A percentile compares a stretch with the other conserved stretches of the same genome.
phyloP scores from a whole-genome alignment of 1,140 invertebrate species.

The Eulimnadia texana region DNA sequence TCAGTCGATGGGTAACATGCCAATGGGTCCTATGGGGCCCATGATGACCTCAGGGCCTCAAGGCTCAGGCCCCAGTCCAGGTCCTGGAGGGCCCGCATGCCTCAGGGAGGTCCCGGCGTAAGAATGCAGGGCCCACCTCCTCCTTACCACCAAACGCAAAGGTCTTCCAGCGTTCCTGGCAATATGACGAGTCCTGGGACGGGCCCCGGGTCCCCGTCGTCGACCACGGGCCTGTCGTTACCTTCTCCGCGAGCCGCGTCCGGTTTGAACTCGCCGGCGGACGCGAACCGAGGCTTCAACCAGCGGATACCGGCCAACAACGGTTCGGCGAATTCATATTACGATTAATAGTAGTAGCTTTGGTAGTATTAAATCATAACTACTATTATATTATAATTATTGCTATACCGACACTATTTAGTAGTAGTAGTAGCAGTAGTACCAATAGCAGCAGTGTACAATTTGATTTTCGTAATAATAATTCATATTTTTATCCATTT shows the following conservation, averaged over 20 bases:
- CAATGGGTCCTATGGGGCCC: conserved; percentile 23
- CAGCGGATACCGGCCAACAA: conserved; percentile 11
- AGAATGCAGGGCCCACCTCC: conserved; percentile 64
- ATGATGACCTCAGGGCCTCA: conserved; percentile 14
- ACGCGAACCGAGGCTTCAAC: conserved; percentile 30
- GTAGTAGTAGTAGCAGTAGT: too few species aligned
- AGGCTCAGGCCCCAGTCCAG: conserved; percentile 17
- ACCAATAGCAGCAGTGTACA: conserved; percentile 2
- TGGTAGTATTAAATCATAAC: too few species aligned
- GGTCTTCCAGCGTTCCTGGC: conserved; percentile 61
- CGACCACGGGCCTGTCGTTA: conserved; percentile 26
- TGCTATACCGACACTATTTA: too few species aligned
- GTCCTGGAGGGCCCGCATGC: conserved; percentile 21
- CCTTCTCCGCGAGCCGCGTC: conserved; percentile 40
- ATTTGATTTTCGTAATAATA: too few species aligned
- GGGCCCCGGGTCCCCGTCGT: conserved; percentile 35
- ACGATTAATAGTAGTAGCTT: too few species aligned
- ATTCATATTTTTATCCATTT: too few species aligned
- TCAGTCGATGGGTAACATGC: conserved; percentile 22
- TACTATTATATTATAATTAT: too few species aligned
- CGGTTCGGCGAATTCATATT: conserved; percentile 4
- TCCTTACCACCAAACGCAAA: conserved; percentile 62
- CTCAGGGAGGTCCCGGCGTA: conserved; percentile 20
- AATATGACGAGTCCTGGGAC: conserved; percentile 31
- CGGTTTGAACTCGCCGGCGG: conserved; percentile 51